Conservation (phyloP, 2,113 vertebrate genomes). For the Zapus hudsonius region DNA sequence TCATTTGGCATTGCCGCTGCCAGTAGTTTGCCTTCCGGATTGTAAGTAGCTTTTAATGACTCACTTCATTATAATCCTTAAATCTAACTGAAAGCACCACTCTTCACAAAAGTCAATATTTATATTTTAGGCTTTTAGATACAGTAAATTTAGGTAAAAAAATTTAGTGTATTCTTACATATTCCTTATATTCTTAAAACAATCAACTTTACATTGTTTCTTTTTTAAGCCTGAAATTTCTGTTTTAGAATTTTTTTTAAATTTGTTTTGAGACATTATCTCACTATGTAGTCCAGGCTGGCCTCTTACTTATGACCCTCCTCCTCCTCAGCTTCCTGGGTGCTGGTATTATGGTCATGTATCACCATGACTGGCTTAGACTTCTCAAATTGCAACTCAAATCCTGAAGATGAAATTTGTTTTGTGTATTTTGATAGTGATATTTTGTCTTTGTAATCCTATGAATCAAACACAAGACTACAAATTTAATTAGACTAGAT, state of each 20-base stretch:
- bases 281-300: not conserved
- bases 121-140: constrained; percentile 44
- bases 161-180: not conserved
- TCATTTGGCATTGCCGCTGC: constrained; percentile 82
- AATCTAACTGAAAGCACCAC: not conserved
- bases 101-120: constrained; percentile 22
- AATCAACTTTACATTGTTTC: not conserved
- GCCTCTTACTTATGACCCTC: not conserved
- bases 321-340: not conserved
- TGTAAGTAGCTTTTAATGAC: constrained; percentile 86
- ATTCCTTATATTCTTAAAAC: constrained; percentile 34
- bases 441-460: constrained; percentile 54
- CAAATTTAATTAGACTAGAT: constrained; percentile 7
- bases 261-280: not conserved
- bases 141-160: not conserved
- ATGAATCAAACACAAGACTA: constrained; percentile 30
- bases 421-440: constrained; percentile 42
- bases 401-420: constrained; percentile 8
- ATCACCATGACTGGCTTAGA: not conserved
- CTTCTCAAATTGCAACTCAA: constrained; percentile 11
- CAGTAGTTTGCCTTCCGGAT: constrained; percentile 88
- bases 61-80: constrained; percentile 45
- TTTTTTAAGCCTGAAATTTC: not conserved
- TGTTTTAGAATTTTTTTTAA: not conserved
- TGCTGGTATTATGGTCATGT: not conserved